Evolutionary conservation across 2,113 vertebrate species (phyloP), one percentile per base, ranked within the genome.

Genomic region (Rhineura floridana): DNA sequence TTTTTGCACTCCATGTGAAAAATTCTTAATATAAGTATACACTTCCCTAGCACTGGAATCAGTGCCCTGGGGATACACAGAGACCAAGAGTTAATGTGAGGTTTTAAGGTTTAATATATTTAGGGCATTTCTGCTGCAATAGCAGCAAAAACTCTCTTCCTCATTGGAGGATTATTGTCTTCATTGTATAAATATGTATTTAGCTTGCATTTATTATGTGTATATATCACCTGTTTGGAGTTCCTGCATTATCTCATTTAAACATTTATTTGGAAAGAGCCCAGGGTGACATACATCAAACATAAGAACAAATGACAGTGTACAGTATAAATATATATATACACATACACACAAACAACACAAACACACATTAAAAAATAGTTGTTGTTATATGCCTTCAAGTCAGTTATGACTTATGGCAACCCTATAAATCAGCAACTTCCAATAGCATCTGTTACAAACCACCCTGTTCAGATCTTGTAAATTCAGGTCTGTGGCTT

Each of bases 101-200:
- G 84, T 79, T 93, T 90, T 84, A 90, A 89, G 90, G 82, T 91
- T 89, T 84, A 77, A 80, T 93, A 89, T 90, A 69, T 91, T 91
- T 89, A 0, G 50, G 46, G 63, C 46, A 87, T 92, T 94, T 85
- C 86, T 92, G 90, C 83, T 63, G 87, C 82, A 85, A 63, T 80
- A 85, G 79, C 50, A 75, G 39, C 67, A 46, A 70, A 70, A 75
- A 50, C 63, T 77, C 44, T 52, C 33, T 87, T 81, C 81, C 72
- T 88, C 81, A 81, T 83, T 93, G 82, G n/a, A 88, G 72, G 65
- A 91, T 94, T 94, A 92, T 95, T 91, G 95, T 94, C 88, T 94
- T 89, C 63, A 25, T 94, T 92, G 65, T 93, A 81, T 93, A 94
- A 94, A 93, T 93, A 91, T 80, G 80, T 94, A 81, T 92, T 92